Conservation (phyloP, 2,888 invertebrate species). For the Lasiommata megera region DNA sequence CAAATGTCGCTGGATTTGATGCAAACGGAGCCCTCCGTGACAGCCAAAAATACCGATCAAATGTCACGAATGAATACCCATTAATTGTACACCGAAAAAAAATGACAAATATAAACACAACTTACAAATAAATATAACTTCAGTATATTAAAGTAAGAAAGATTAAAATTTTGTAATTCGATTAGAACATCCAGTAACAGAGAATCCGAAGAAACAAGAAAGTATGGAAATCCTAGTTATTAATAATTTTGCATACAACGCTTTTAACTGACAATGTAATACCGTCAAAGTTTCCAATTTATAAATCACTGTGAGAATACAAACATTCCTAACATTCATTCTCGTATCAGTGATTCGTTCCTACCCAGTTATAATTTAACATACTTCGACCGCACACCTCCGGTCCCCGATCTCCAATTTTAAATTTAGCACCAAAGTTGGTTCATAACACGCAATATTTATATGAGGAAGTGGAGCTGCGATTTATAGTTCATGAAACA, state of each 20-base stretch:
- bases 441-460: slow-evolving; percentile 62
- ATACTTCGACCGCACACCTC: background rate
- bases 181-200: background rate
- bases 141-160: too few species aligned
- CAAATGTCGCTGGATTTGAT: too few species aligned
- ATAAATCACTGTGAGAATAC: background rate
- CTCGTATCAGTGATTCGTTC: slow-evolving; percentile 1
- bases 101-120: too few species aligned
- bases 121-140: too few species aligned
- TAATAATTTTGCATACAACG: slow-evolving; percentile 64
- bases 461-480: slow-evolving; percentile 66
- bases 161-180: too few species aligned
- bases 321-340: background rate
- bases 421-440: slow-evolving; percentile 75
- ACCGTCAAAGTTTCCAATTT: slow-evolving; percentile 7
- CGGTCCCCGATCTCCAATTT: slow-evolving; percentile 54
- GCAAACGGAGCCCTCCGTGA: too few species aligned
- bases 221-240: background rate
- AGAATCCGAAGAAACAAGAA: background rate
- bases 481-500: slow-evolving; percentile 76
- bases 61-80: too few species aligned
- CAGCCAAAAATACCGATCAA: too few species aligned
- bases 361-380: slow-evolving; percentile 2
- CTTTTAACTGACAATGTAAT: slow-evolving; percentile 33
- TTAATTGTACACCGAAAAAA: too few species aligned